A percentile compares a stretch with the other conserved stretches of the same genome.
These are phyloP conservation scores for Byasa hedistus DNA, from an alignment of 2,888 invertebrate species.

Conservation along the genomic window DNA sequence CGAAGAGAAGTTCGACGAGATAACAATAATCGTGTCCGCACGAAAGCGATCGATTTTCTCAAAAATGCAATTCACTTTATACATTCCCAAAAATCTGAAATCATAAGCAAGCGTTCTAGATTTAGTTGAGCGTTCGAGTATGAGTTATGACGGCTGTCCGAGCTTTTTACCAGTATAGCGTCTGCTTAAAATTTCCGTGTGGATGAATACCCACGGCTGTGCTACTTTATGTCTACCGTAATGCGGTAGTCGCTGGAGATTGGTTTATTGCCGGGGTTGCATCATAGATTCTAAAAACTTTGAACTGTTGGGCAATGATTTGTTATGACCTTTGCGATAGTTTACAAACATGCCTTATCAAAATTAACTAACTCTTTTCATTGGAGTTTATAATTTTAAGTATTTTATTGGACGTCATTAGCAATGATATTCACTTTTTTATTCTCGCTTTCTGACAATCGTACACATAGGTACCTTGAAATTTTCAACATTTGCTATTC, in stretches of 20 bases:
- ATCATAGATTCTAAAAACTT: constrained; percentile 12
- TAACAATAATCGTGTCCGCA: too few species aligned
- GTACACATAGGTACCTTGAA: too few species aligned
- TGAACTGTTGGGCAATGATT: not conserved
- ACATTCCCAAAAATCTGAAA: constrained; percentile 1
- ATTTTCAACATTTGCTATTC: too few species aligned
- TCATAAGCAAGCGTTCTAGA: constrained; percentile 8
- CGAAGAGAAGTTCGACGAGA: too few species aligned
- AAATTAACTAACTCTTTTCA: not conserved
- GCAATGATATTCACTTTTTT: too few species aligned
- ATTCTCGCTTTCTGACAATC: too few species aligned
- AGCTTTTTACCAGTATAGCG: constrained; percentile 20
- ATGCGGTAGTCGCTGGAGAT: constrained; percentile 24
- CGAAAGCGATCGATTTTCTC: not conserved
- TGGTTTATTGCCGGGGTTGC: constrained; percentile 24
- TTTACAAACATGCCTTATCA: not conserved
- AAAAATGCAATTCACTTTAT: constrained; percentile 10
- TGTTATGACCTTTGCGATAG: not conserved
- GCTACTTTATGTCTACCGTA: constrained; percentile 26
- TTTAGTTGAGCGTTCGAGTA: constrained; percentile 9
- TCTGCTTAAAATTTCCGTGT: constrained; percentile 27
- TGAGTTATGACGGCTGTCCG: constrained; percentile 27
- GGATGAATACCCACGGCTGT: constrained; percentile 10
- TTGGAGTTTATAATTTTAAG: not conserved
- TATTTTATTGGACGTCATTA: too few species aligned